These are phyloP conservation scores for Melanotaenia pygmaea DNA, from an alignment of 2,797 vertebrate species.

Conservation along the genomic window DNA sequence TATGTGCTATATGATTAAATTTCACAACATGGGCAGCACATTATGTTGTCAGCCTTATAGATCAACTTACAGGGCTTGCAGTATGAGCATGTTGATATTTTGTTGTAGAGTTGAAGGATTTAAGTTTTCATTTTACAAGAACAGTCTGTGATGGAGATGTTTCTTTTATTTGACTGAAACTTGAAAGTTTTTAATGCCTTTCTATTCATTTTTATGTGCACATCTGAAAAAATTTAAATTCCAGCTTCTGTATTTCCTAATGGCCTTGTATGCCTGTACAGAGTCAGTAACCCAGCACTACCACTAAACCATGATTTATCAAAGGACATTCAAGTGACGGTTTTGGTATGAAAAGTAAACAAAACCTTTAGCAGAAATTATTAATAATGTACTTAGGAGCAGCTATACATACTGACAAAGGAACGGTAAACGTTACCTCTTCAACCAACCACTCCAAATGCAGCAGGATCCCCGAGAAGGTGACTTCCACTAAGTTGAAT, in stretches of 20 bases:
- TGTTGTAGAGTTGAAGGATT: neutral
- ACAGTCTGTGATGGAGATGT: neutral
- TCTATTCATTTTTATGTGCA: neutral
- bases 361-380: neutral
- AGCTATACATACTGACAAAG: conserved; percentile 7
- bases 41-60: neutral
- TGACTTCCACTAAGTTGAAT: conserved; percentile 21
- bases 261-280: conserved; percentile 16
- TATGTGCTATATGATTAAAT: too few species aligned
- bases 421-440: neutral
- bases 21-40: too few species aligned
- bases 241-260: conserved; percentile 14
- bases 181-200: neutral
- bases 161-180: neutral
- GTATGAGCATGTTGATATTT: neutral
- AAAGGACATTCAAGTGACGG: neutral
- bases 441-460: conserved; percentile 11
- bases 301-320: neutral
- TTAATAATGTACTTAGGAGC: neutral
- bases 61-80: neutral
- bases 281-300: neutral
- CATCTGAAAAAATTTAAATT: conserved; percentile 25
- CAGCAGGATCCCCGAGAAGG: conserved; percentile 11
- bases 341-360: neutral
- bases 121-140: too few species aligned